These are phyloP conservation scores for Bucco capensis DNA, from an alignment of 2,113 vertebrate genomes.

Conservation along the genomic window DNA sequence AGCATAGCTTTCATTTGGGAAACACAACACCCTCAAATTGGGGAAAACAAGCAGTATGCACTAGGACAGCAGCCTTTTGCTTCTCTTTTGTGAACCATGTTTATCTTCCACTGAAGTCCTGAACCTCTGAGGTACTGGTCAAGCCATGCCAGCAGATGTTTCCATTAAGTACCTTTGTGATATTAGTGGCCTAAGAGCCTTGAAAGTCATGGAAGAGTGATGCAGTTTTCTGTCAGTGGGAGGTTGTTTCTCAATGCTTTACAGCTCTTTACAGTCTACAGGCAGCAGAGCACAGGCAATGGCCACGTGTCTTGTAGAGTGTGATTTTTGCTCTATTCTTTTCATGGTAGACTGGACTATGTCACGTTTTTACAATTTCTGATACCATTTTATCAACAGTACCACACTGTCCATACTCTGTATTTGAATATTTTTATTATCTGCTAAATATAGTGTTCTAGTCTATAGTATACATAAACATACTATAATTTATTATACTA, in stretches of 20 bases:
- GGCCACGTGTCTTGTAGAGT: background rate
- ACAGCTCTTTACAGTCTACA: background rate
- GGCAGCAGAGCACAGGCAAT: background rate
- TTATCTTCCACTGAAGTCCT: background rate
- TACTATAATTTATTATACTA: background rate
- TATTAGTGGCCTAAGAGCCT: background rate
- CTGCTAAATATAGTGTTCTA: background rate
- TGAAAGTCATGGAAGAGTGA: background rate
- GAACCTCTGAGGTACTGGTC: background rate
- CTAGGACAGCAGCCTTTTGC: background rate
- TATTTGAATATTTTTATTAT: background rate
- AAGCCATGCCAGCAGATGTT: background rate
- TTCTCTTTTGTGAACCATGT: background rate
- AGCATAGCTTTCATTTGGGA: background rate
- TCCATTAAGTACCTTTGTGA: fast-evolving
- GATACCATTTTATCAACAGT: background rate
- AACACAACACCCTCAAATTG: background rate
- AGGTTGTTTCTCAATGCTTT: background rate
- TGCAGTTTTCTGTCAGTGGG: background rate
- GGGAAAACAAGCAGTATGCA: background rate
- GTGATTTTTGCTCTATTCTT: background rate
- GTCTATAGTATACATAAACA: background rate
- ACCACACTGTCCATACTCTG: background rate
- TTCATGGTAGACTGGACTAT: background rate
- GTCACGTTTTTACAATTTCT: background rate